Conservation (phyloP, 2,113 vertebrate genomes). For the Clarias magur region DNA sequence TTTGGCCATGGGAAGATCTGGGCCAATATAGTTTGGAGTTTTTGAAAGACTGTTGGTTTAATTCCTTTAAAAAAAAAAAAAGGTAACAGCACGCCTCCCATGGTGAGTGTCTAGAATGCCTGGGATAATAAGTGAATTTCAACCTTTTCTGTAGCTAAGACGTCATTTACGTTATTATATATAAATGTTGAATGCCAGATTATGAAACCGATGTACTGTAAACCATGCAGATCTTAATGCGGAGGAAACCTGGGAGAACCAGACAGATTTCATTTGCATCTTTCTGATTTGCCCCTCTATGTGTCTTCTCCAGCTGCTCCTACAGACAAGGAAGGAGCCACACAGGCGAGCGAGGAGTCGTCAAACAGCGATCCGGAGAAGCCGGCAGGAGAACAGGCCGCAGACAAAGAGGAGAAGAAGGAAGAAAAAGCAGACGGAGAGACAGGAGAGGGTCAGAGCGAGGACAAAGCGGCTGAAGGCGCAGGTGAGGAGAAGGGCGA, state of each 20-base stretch:
- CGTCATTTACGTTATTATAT: too few relatives aligned
- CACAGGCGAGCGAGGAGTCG: not conserved
- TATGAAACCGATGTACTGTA: not conserved
- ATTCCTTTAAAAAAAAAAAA: too few relatives aligned
- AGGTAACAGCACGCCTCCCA: too few relatives aligned
- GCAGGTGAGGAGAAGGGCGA: not conserved
- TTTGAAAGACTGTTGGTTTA: too few relatives aligned
- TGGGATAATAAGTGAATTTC: too few relatives aligned
- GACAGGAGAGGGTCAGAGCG: not conserved
- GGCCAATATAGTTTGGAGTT: too few relatives aligned
- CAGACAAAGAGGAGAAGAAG: not conserved
- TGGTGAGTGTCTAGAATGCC: too few relatives aligned
- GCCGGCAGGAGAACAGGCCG: not conserved
- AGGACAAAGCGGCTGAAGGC: not conserved
- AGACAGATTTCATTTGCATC: not conserved
- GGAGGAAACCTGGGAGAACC: not conserved
- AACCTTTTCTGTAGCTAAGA: not conserved
- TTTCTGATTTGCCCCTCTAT: not conserved
- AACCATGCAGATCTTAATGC: not conserved
- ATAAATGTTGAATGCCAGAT: not conserved
- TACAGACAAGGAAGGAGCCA: too few relatives aligned
- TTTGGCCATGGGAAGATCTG: too few relatives aligned
- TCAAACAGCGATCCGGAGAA: not conserved
- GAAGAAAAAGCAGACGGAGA: not conserved
- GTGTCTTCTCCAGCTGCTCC: not conserved